Evolutionary conservation across 2,888 invertebrate species (phyloP), one percentile per base, ranked within the genome.

Genomic region (Euclidia mi): DNA sequence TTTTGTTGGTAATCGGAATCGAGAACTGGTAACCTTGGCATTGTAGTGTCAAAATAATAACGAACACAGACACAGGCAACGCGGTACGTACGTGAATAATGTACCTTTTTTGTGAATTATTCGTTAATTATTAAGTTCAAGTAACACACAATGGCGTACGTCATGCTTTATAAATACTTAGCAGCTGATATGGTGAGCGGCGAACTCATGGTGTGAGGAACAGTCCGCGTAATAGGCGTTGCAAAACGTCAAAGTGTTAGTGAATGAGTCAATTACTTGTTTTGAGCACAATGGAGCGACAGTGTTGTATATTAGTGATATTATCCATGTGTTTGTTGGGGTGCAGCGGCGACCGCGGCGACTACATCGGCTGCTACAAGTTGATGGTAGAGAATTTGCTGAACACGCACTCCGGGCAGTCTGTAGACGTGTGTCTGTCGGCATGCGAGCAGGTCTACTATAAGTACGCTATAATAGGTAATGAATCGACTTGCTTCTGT

Each of bases 361-460:
- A 92, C 77, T 92, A 91, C 65, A 76, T 93, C 42, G 94, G 94
- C 45, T 94, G 94, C 66, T 94, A 89, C 65, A 85, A 79, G 63
- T 73, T 91, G 14, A 87, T 85, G 53, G 56, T 70, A 0, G 89
- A 90, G 37, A 87, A 89, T 62, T 80, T 89, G 6, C 62, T 92
- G 17, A 93, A 92, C 64, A 92, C 90, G 1, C 92, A 93, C 70
- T 89, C 92, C n/a, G 94, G 94, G 0, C 92, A 92, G 58, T 91
- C 93, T 0, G 92, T 91, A 4, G 94, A 94, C 58, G 91, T 90
- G 10, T 95, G 95, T 52, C 71, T 94, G 29, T 87, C 90, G 29
- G 91, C 92, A 10, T 95, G 95, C 68, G 93, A 94, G 64, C 89
- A 93, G 70, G 87, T 94, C 0, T 92, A 85, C 67, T 95, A 91